phyloP scores from a whole-genome alignment of 1,140 invertebrate species.

The Lithobius niger region DNA sequence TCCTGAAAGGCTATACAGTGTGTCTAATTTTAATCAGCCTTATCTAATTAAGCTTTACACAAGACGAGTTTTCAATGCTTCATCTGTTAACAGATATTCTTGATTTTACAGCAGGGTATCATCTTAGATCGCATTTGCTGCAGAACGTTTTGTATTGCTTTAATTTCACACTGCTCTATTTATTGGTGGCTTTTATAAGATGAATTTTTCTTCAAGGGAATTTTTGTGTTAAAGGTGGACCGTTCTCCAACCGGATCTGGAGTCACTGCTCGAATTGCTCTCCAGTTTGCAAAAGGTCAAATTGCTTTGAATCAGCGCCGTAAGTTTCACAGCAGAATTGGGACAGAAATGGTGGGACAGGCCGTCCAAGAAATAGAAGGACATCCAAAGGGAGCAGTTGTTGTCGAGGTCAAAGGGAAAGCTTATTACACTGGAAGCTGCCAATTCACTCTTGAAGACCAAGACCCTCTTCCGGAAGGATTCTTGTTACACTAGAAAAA shows the following conservation, averaged over 20 bases:
- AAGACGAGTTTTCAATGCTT: too few species aligned
- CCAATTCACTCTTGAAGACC: conserved; percentile 17
- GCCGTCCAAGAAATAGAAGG: conserved; percentile 9
- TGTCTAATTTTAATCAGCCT: too few species aligned
- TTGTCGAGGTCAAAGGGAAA: conserved; percentile 26
- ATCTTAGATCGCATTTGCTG: too few species aligned
- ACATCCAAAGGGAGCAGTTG: conserved; percentile 13
- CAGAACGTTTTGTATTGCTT: too few species aligned
- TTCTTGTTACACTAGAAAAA: conserved; percentile 2
- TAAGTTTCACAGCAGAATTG: conserved; percentile 21
- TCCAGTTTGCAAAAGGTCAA: conserved; percentile 22
- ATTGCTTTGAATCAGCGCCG: conserved; percentile 21
- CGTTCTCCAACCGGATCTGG: conserved; percentile 30
- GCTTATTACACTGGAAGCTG: conserved; percentile 24
- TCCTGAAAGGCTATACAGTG: too few species aligned
- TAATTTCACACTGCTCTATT: too few species aligned
- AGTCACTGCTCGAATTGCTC: conserved; percentile 26
- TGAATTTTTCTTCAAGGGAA: not conserved
- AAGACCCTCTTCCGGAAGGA: not conserved
- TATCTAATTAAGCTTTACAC: too few species aligned
- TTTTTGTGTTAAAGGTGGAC: conserved; percentile 19
- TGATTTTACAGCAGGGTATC: too few species aligned
- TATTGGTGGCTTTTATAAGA: not conserved
- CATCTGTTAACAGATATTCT: too few species aligned
- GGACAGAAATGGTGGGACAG: conserved; percentile 11